Evolutionary conservation across 2,888 invertebrate genomes (phyloP).

Genomic region (Amblyjoppa proteus): DNA sequence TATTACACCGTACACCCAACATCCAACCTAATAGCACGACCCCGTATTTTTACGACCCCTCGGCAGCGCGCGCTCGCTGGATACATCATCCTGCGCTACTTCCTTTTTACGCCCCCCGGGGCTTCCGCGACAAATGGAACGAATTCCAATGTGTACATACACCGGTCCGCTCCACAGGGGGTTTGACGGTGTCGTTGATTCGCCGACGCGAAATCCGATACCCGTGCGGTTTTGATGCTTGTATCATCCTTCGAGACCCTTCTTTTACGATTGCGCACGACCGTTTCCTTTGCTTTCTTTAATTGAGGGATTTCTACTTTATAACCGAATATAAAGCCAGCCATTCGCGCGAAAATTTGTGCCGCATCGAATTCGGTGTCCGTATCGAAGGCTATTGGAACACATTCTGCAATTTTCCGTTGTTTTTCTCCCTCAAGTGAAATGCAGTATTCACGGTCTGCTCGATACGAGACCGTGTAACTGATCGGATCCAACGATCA

Average conservation of each 20-base stretch:
- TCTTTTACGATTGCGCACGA: constrained; percentile 18
- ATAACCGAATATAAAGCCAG: constrained; percentile 8
- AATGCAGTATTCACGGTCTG: too few relatives aligned
- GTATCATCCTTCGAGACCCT: constrained; percentile 5
- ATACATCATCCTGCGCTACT: constrained; percentile 36
- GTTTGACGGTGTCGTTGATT: constrained; percentile 48
- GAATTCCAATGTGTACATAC: constrained; percentile 40
- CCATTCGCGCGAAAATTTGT: constrained; percentile 16
- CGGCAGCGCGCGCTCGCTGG: constrained; percentile 32
- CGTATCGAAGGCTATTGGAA: not conserved
- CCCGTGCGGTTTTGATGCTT: constrained; percentile 14
- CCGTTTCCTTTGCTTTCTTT: constrained; percentile 11
- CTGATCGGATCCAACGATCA: too few relatives aligned
- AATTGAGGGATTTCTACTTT: constrained; percentile 23
- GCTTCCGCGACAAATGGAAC: constrained; percentile 46
- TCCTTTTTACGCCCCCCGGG: constrained; percentile 38
- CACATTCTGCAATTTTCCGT: too few relatives aligned
- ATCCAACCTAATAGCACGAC: constrained; percentile 57
- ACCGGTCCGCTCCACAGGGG: not conserved
- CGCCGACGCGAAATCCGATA: constrained; percentile 46
- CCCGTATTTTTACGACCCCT: constrained; percentile 56
- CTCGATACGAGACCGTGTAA: too few relatives aligned
- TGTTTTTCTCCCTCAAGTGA: too few relatives aligned
- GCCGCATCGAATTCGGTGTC: not conserved
- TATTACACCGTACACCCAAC: constrained; percentile 54